A percentile compares a stretch with the other conserved stretches of the same genome.
phyloP scores from a whole-genome alignment of 2,888 invertebrate genomes.

The Escarpia spicata region DNA sequence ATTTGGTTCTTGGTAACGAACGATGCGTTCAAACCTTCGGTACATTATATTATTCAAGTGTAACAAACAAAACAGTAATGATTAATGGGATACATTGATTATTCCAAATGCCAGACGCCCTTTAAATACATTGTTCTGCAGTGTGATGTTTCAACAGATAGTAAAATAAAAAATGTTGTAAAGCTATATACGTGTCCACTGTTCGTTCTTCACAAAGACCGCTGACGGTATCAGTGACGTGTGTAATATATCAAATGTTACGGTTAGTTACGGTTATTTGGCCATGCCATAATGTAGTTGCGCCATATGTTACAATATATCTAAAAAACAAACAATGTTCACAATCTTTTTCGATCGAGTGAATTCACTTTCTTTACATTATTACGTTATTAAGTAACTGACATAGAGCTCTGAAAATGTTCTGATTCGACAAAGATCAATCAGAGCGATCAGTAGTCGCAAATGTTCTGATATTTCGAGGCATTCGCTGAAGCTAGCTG shows the following conservation, averaged over 20 bases:
- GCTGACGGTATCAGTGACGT: background rate
- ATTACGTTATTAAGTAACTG: background rate
- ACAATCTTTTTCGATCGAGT: background rate
- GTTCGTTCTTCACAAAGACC: background rate
- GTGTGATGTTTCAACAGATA: background rate
- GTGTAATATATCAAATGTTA: no score
- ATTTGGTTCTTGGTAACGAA: no score
- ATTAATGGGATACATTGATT: background rate
- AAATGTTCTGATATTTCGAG: background rate
- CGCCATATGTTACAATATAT: no score
- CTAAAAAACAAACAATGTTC: no score
- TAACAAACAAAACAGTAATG: no score
- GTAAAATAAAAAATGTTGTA: background rate
- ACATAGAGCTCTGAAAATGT: background rate
- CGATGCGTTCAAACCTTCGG: no score
- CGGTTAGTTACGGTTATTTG: no score
- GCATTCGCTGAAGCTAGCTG: background rate
- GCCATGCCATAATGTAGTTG: no score
- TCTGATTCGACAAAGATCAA: background rate
- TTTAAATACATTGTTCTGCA: background rate
- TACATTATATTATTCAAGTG: no score
- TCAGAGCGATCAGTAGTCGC: background rate
- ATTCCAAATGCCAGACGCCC: background rate
- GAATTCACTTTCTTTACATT: background rate
- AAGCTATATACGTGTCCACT: background rate